Base-by-base conservation (phyloP, 2,888 invertebrate species). In the Lamellibrachia columna region DNA sequence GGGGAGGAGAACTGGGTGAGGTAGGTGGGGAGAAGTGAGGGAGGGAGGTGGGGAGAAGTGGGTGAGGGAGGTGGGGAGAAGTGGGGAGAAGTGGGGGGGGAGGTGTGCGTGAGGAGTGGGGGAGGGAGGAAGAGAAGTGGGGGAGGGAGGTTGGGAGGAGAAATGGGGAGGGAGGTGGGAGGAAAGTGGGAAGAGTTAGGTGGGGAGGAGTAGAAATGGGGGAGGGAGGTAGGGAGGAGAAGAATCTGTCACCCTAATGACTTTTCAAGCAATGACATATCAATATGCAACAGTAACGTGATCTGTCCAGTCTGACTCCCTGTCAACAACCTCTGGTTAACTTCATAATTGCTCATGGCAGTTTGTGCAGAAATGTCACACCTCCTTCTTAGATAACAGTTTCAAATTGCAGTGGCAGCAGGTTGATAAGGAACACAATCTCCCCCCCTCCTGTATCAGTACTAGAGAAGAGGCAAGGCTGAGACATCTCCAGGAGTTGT, bases 311-410 rank as follows among this genome's bases (percentile, higher is more conserved):
- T 75, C 75, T 75, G 15, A 75, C 22, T 15, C 22, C 1, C 75
- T 75, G 75, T 75, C 75, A 75, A 75, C 75, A 75, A 75, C 75
- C 75, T 22, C 75, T 75, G 75, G 75, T 22, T 75, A 75, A 75
- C 75, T 75, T 75, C 75, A 75, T 75, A 75, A 75, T 75, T 75
- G 75, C 75, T 75, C n/a, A n/a, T 75, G 75, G 75, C 75, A 75
- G 75, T 75, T 75, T 75, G 75, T 15, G 22, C 4, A 75, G 75
- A 75, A 22, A 75, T 15, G 75, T 75, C 75, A 15, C 75, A n/a
- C 75, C 75, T 75, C 22, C n/a, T 4, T 75, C 22, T 6, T n/a
- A 4, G 75, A 15, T 75, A 75, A 75, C 75, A 75, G 75, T 75
- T 75, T 75, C 75, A 75, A 75, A 75, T 75, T 15, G 75, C 75